Percentiles rank a stretch among this genome's conserved stretches.
Evolutionary conservation across 2,113 vertebrate genomes (phyloP).

Genomic region (Cyanoliseus patagonus): DNA sequence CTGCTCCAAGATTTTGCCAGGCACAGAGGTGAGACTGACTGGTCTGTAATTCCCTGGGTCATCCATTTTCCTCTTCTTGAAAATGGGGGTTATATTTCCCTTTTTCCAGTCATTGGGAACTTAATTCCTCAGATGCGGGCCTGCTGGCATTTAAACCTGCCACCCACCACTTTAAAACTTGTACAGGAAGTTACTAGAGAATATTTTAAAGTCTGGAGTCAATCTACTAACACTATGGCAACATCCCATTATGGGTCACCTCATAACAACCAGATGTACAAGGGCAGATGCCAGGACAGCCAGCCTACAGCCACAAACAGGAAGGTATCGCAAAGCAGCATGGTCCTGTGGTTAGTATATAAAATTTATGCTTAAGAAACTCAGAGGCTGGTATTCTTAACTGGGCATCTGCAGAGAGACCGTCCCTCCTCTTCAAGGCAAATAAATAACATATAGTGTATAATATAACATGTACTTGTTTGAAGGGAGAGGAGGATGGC

Average conservation of each 20-base stretch:
- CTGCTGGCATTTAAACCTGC: not conserved
- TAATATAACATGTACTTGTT: not conserved
- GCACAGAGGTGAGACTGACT: no score
- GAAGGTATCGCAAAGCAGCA: accelerated
- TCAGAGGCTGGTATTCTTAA: not conserved
- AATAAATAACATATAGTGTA: not conserved
- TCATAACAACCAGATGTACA: not conserved
- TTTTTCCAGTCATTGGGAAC: no score
- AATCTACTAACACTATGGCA: not conserved
- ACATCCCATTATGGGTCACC: not conserved
- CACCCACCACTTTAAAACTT: not conserved
- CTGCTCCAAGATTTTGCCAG: no score
- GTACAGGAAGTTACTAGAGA: not conserved
- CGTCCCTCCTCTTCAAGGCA: not conserved
- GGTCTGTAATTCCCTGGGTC: no score
- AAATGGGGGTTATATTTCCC: no score
- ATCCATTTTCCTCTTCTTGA: no score
- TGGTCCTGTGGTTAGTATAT: accelerated
- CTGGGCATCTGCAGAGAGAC: not conserved
- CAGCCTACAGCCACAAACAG: not conserved
- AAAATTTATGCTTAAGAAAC: not conserved
- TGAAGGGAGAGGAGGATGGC: not conserved
- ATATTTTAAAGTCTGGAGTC: not conserved
- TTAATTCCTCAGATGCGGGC: not conserved
- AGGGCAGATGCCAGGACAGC: not conserved